These are phyloP conservation scores for Euura lappo DNA, from an alignment of 1,140 invertebrate genomes.

Conservation along the genomic window DNA sequence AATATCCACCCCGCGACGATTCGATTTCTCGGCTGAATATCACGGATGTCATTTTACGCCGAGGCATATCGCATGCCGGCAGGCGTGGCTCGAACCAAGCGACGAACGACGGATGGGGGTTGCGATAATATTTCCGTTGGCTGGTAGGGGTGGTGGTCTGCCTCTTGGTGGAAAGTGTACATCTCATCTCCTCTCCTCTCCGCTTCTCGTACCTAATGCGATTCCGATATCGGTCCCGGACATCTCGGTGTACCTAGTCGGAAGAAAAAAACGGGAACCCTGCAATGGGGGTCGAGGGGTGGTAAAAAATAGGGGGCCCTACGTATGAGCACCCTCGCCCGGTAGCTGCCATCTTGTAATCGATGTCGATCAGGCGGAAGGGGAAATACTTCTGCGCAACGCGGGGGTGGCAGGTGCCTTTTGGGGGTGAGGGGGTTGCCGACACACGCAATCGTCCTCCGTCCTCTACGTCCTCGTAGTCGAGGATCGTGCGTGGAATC, in stretches of 20 bases:
- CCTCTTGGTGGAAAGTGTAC: neutral
- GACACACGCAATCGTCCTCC: neutral
- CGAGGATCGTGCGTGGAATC: neutral
- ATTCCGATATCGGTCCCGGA: constrained; percentile 3
- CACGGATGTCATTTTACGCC: neutral
- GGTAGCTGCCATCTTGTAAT: constrained; percentile 1
- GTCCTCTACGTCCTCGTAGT: neutral
- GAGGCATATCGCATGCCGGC: constrained; percentile 4
- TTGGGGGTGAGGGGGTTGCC: neutral
- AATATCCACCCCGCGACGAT: neutral
- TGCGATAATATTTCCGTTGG: constrained; percentile 7
- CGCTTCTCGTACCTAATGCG: neutral
- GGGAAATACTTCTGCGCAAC: neutral
- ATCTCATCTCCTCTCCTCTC: no score
- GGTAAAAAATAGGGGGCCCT: neutral
- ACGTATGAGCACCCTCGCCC: neutral
- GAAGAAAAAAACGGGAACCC: no score
- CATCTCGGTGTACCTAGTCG: neutral
- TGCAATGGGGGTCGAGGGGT: no score
- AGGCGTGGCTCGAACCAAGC: neutral
- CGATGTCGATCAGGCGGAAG: constrained; percentile 4
- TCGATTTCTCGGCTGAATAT: neutral
- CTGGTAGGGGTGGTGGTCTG: constrained; percentile 2
- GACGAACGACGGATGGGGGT: constrained; percentile 1
- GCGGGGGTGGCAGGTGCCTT: constrained; percentile 2